phyloP scores from a whole-genome alignment of 2,113 vertebrate genomes.

The Passer montanus region DNA sequence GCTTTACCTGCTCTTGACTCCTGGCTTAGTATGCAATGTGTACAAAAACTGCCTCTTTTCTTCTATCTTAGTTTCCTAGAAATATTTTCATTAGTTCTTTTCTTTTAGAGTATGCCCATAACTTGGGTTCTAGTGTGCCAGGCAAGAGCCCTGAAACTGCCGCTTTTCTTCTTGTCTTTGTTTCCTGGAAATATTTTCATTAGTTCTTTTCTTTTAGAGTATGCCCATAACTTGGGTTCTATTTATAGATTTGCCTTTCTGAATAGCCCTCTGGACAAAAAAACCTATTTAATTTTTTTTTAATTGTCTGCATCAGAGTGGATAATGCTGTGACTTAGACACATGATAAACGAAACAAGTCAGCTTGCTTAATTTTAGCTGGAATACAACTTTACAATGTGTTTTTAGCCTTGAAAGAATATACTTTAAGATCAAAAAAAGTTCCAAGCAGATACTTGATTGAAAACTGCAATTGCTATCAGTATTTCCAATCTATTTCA shows the following conservation, averaged over 20 bases:
- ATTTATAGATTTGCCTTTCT: background rate
- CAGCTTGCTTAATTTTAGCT: background rate
- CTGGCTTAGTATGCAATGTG: rapidly evolving
- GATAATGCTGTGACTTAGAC: background rate
- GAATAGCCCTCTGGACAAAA: background rate
- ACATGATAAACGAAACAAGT: background rate
- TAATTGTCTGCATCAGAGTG: background rate
- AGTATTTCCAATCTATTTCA: conserved; percentile 17
- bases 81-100: background rate
- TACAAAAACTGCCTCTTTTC: too few species aligned
- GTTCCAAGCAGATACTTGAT: background rate
- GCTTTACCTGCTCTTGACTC: background rate
- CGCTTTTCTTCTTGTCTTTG: too few species aligned
- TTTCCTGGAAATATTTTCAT: background rate
- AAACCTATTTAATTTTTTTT: background rate
- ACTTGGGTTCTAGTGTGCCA: background rate
- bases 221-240: background rate
- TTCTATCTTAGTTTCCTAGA: too few species aligned
- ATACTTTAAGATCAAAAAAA: background rate
- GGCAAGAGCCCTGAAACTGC: too few species aligned
- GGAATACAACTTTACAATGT: background rate
- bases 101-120: background rate
- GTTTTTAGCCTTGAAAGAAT: background rate
- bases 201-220: background rate
- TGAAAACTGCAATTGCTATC: background rate